These are phyloP conservation scores for Drosophila phalerata DNA, from an alignment of 2,888 invertebrate genomes.

Conservation along the genomic window DNA sequence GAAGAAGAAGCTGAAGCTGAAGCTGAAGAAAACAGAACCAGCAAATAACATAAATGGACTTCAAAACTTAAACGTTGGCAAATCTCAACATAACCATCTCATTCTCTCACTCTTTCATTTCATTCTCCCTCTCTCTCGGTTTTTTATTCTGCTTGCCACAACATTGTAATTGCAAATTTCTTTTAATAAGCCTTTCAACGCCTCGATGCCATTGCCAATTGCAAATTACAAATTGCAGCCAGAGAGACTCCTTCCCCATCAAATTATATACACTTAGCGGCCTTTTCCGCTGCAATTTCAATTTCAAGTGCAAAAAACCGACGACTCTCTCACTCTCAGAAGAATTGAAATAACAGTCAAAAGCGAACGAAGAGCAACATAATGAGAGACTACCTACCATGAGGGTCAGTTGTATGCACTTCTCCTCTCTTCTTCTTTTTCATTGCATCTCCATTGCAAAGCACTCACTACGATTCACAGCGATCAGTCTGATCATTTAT, in stretches of 20 bases:
- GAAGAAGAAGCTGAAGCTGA: slow-evolving; percentile 11
- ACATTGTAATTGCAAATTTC: slow-evolving; percentile 80
- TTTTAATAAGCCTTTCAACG: slow-evolving; percentile 84
- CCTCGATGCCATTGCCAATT: slow-evolving; percentile 77
- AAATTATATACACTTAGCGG: slow-evolving; percentile 70
- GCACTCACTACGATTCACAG: slow-evolving; percentile 2
- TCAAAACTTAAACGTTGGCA: slow-evolving; percentile 43
- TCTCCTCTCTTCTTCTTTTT: slow-evolving; percentile 23
- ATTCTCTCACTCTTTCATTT: slow-evolving; percentile 1
- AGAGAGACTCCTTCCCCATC: slow-evolving; percentile 31
- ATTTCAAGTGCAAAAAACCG: slow-evolving; percentile 21
- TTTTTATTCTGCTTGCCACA: slow-evolving; percentile 23
- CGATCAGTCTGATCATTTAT: slow-evolving; percentile 63
- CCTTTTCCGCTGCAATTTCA: slow-evolving; percentile 36
- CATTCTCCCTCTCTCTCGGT: slow-evolving; percentile 17
- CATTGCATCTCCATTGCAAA: background rate
- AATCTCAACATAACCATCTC: slow-evolving; percentile 50
- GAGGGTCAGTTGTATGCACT: slow-evolving; percentile 37
- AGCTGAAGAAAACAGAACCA: slow-evolving; percentile 29
- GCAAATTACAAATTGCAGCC: slow-evolving; percentile 61
- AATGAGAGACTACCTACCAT: slow-evolving; percentile 48
- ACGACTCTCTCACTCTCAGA: background rate
- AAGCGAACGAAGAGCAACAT: slow-evolving; percentile 63
- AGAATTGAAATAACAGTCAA: slow-evolving; percentile 65
- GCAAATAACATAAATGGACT: slow-evolving; percentile 65